Evolutionary conservation across 1,140 invertebrate genomes (phyloP).

Genomic region (Camponotus vicinus): DNA sequence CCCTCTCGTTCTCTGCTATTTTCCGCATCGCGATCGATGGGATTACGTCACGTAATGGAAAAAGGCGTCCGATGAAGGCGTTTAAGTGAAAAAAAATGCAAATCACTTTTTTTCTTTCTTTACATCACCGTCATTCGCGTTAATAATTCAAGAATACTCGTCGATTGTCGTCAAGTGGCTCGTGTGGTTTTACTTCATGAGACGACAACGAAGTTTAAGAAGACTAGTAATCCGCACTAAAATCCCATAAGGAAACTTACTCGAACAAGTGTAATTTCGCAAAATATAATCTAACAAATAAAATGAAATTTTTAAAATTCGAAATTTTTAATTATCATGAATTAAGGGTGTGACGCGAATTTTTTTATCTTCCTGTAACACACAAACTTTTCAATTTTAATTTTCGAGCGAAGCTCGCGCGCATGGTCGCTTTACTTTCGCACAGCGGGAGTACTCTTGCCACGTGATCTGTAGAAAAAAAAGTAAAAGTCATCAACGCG

Average conservation of each 20-base stretch:
- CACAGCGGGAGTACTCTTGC: constrained; percentile 20
- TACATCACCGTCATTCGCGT: neutral
- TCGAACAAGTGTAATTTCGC: neutral
- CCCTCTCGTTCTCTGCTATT: constrained; percentile 38
- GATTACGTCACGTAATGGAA: constrained; percentile 66
- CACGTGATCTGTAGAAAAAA: constrained; percentile 57
- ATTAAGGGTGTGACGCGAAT: neutral
- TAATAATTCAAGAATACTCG: constrained; percentile 59
- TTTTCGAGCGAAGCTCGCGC: neutral
- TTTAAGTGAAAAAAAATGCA: constrained; percentile 70
- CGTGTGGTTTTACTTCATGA: neutral
- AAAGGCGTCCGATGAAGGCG: constrained; percentile 53
- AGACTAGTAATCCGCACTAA: neutral
- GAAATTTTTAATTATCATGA: neutral
- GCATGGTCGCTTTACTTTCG: constrained; percentile 26
- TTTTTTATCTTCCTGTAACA: neutral
- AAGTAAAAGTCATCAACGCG: constrained; percentile 60
- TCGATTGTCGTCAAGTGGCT: constrained; percentile 32
- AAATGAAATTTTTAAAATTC: constrained; percentile 5
- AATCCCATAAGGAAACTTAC: neutral
- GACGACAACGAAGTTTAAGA: neutral
- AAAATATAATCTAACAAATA: neutral
- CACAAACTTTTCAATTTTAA: neutral
- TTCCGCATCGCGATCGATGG: constrained; percentile 55
- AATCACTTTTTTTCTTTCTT: constrained; percentile 65